A percentile compares a stretch with the other conserved stretches of the same genome.
phyloP scores from a whole-genome alignment of 2,888 invertebrate genomes.

The Azorinus chamasolen region DNA sequence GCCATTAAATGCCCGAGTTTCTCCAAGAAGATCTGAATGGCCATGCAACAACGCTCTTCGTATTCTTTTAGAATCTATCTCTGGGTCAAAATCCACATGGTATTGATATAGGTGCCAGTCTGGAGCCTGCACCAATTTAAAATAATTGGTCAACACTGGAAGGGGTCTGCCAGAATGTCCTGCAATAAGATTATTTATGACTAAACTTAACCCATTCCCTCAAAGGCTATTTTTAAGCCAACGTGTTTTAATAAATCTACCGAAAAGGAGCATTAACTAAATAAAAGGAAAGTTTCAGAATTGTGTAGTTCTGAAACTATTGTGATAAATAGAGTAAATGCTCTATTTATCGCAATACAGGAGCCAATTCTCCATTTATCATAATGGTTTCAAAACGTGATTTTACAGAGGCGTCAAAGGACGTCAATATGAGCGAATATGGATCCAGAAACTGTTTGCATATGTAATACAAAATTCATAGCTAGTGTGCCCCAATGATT shows the following conservation, averaged over 20 bases:
- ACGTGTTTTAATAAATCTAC: too few species aligned
- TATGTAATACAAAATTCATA: not conserved
- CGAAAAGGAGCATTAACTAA: too few species aligned
- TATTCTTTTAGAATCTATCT: constrained; percentile 75
- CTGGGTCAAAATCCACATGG: constrained; percentile 82
- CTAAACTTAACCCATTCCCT: too few species aligned
- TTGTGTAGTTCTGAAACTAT: too few species aligned
- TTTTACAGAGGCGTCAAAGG: too few species aligned
- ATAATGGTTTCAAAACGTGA: too few species aligned
- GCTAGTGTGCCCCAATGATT: not conserved
- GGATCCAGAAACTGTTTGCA: not conserved
- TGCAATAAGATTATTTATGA: constrained; percentile 48
- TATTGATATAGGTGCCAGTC: constrained; percentile 82
- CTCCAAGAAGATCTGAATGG: constrained; percentile 74
- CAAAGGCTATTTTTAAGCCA: too few species aligned
- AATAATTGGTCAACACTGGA: constrained; percentile 76
- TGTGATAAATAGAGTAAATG: too few species aligned
- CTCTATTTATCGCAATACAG: too few species aligned
- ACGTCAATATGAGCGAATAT: too few species aligned
- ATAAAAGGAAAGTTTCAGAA: too few species aligned
- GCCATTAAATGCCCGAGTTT: constrained; percentile 82
- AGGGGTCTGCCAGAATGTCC: constrained; percentile 74
- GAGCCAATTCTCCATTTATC: too few species aligned
- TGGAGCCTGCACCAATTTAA: constrained; percentile 68
- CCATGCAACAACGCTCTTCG: constrained; percentile 72